Conservation (phyloP, 2,888 invertebrate genomes). For the Tupiocoris notatus region DNA sequence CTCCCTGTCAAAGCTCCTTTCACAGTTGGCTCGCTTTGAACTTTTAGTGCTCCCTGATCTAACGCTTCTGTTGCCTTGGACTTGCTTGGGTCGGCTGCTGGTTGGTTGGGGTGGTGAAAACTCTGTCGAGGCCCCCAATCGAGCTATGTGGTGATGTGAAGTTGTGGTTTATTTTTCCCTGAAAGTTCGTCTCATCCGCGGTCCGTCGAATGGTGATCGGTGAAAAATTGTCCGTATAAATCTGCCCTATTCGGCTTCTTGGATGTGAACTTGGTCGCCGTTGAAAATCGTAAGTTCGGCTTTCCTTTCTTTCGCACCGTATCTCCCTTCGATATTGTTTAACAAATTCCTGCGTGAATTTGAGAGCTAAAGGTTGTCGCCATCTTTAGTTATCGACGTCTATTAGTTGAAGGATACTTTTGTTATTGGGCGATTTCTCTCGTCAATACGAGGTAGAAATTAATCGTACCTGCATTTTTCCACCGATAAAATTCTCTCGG, state of each 20-base stretch:
- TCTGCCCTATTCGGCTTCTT: not conserved
- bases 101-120: conserved; percentile 21
- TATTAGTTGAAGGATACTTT: conserved; percentile 42
- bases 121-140: not conserved
- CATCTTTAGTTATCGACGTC: conserved; percentile 48
- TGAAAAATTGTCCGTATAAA: not conserved
- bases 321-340: conserved; percentile 37
- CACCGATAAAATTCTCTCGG: no score
- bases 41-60: conserved; percentile 3
- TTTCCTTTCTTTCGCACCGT: conserved; percentile 12
- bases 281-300: conserved; percentile 20
- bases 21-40: not conserved
- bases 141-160: conserved; percentile 23
- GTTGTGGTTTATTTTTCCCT: conserved; percentile 17
- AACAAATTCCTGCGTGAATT: conserved; percentile 47
- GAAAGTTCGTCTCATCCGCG: not conserved
- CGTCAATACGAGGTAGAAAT: no score
- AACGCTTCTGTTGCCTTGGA: conserved; percentile 45
- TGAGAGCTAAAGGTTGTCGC: conserved; percentile 47
- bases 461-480: no score
- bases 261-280: not conserved
- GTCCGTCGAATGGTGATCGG: not conserved
- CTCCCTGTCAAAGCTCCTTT: no score
- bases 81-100: not conserved
- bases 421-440: not conserved